phyloP scores from a whole-genome alignment of 1,140 invertebrate species.

The Anadara kagoshimensis region DNA sequence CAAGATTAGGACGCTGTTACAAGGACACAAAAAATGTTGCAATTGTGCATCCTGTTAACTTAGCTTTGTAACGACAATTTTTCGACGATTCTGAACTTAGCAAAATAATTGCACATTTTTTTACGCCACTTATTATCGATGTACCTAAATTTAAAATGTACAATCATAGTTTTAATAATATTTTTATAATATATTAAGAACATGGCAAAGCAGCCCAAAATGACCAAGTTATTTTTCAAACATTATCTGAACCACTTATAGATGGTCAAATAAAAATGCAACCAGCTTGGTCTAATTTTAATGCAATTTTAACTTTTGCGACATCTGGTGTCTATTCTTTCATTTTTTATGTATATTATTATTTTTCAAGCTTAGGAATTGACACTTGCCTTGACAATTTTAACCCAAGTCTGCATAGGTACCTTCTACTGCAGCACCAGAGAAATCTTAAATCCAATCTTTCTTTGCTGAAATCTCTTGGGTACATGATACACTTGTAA shows the following conservation, averaged over 20 bases:
- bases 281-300: slow-evolving; percentile 11
- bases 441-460: not conserved
- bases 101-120: slow-evolving; percentile 14
- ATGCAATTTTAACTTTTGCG: slow-evolving; percentile 10
- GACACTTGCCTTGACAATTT: not conserved
- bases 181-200: slow-evolving; percentile 14
- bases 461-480: not conserved
- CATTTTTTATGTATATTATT: not conserved
- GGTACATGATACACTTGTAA: slow-evolving; percentile 12
- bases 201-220: slow-evolving; percentile 15
- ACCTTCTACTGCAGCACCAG: not conserved
- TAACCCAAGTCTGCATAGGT: slow-evolving; percentile 13
- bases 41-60: slow-evolving; percentile 28
- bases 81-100: slow-evolving; percentile 18
- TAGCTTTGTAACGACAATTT: slow-evolving; percentile 30
- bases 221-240: no score
- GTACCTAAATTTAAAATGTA: slow-evolving; percentile 26
- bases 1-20: slow-evolving; percentile 26
- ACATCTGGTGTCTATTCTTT: slow-evolving; percentile 3
- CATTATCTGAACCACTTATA: slow-evolving; percentile 31
- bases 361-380: slow-evolving; percentile 14
- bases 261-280: slow-evolving; percentile 25
- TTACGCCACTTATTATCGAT: not conserved
- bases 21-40: not conserved
- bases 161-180: slow-evolving; percentile 23